Evolutionary conservation across 2,797 vertebrate genomes (phyloP).

Genomic region (Botia almorhae): DNA sequence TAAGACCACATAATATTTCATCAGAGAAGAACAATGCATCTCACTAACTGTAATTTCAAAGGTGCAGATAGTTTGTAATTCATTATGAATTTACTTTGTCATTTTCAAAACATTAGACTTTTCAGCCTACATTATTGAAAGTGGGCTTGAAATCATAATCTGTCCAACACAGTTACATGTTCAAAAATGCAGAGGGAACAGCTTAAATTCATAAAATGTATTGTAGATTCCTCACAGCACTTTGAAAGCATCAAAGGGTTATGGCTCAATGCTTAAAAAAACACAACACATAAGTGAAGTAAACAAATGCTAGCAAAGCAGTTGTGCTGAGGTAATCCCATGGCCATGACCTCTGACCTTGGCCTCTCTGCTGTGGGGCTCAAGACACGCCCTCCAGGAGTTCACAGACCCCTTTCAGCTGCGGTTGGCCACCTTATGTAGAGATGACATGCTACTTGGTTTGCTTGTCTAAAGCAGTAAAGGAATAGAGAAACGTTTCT

Average conservation of each 20-base stretch:
- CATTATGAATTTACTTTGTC: no score
- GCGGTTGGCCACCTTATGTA: conserved; percentile 48
- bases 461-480: conserved; percentile 63
- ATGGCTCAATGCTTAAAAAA: not conserved
- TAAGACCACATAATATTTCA: no score
- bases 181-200: not conserved
- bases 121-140: no score
- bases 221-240: not conserved
- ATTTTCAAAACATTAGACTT: no score
- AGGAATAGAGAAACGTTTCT: conserved; percentile 65
- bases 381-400: conserved; percentile 45
- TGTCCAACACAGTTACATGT: no score
- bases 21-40: no score
- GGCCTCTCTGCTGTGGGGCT: conserved; percentile 50
- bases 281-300: conserved; percentile 44
- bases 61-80: no score
- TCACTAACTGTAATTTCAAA: no score
- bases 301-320: conserved; percentile 59
- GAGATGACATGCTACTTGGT: conserved; percentile 65
- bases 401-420: conserved; percentile 64
- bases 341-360: conserved; percentile 60
- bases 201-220: not conserved
- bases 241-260: not conserved
- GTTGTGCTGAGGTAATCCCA: conserved; percentile 62
- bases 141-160: no score